Percentiles rank a stretch among this genome's conserved stretches.
phyloP scores from a whole-genome alignment of 2,113 vertebrate genomes.

The Lathamus discolor region DNA sequence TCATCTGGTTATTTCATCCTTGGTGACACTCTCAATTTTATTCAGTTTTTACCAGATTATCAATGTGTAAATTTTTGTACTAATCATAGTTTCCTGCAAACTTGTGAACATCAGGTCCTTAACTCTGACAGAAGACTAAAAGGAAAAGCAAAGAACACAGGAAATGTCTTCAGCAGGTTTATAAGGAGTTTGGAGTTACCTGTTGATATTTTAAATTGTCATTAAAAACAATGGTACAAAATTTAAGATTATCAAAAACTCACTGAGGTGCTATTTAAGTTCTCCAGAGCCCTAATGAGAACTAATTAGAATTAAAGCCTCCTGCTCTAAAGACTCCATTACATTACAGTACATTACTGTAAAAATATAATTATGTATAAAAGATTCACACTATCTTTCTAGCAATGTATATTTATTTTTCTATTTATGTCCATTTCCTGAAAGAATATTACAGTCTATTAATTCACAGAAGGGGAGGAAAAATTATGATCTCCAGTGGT shows the following conservation, averaged over 20 bases:
- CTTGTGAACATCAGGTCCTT: background rate
- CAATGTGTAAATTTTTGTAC: background rate
- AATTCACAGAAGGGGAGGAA: background rate
- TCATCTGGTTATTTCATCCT: background rate
- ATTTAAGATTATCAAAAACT: background rate
- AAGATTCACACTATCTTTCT: background rate
- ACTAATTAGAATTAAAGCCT: background rate
- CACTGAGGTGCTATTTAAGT: background rate
- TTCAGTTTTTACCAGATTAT: background rate
- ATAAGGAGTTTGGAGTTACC: background rate
- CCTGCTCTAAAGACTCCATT: background rate
- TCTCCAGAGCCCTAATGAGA: background rate
- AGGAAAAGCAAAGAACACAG: background rate
- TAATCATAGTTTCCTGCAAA: background rate
- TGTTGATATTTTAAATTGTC: background rate
- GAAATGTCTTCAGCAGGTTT: background rate
- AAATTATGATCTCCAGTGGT: background rate
- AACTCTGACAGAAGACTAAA: background rate
- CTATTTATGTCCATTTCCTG: background rate
- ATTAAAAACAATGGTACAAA: background rate
- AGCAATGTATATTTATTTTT: background rate
- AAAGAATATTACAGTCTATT: background rate
- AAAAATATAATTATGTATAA: background rate
- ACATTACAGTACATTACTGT: background rate
- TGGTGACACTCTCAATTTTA: background rate